A percentile compares a stretch with the other conserved stretches of the same genome.
Evolutionary conservation across 2,113 vertebrate species (phyloP).

Genomic region (Glaucomys volans): DNA sequence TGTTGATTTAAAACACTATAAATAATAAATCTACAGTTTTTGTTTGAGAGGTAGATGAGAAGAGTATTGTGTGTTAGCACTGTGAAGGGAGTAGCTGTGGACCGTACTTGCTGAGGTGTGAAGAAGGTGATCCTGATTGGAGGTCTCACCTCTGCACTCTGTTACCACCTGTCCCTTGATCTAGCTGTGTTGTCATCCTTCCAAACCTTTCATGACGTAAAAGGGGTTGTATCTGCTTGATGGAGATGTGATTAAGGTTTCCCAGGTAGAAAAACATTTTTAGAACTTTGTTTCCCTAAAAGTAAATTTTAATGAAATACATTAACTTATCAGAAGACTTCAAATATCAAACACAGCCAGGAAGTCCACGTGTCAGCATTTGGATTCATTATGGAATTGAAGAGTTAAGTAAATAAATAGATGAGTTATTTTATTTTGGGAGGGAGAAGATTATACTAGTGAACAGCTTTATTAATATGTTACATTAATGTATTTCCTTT

Average conservation of each 20-base stretch:
- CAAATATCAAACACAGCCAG: not conserved
- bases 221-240: not conserved
- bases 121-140: not conserved
- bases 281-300: not conserved
- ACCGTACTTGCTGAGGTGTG: not conserved
- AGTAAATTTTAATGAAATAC: conserved; percentile 47
- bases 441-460: not conserved
- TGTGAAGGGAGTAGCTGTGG: not conserved
- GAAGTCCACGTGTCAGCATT: not conserved
- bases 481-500: not conserved
- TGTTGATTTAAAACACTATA: conserved; percentile 12
- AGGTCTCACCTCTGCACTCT: not conserved
- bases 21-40: not conserved
- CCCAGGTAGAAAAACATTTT: not conserved
- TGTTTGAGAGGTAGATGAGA: not conserved
- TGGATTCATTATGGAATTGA: not conserved
- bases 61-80: not conserved
- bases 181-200: not conserved
- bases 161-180: not conserved
- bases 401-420: conserved; percentile 10
- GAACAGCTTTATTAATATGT: not conserved
- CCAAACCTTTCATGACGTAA: not conserved
- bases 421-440: not conserved
- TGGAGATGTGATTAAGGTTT: not conserved
- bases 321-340: not conserved